Evolutionary conservation across 2,113 vertebrate genomes (phyloP), one percentile per base, ranked within the genome.

Genomic region (Rhinichthys klamathensis): DNA sequence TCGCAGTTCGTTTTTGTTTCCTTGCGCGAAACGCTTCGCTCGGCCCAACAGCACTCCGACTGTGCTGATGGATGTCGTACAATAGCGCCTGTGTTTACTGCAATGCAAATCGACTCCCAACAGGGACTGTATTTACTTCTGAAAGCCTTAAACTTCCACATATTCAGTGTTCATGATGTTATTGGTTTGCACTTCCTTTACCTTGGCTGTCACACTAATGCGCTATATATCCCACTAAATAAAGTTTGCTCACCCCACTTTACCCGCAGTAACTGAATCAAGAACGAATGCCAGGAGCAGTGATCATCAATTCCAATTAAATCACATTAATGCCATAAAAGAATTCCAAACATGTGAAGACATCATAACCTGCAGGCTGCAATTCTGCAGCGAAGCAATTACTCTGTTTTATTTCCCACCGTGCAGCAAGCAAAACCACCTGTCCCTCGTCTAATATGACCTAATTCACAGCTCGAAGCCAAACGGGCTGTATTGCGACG

Each of bases 71-170:
- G 44, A 80, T 23, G 54, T 83, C 9, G 56, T 46, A 80, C 30
- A 80, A 44, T 63, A 69, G 83, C 16, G 51, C 7, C 51, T 63
- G 73, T 70, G 41, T 85, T 83, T 83, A 38, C 65, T 67, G 74
- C 74, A 44, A 81, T 85, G 32, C 84, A 65, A 77, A 63, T 83
- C 77, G 27, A 74, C 76, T 25, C 61, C 56, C 65, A 73, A 58
- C 35, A 58, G 84, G 1, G 67, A 72, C 25, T 81, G 46, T 82
- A 54, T 72, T 82, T 82, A 56, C 80, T 25, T 82, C 30, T 35
- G 27, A 82, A 82, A 72, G 49, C 44, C 80, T 82, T 30, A 69
- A 82, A 82, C 61, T 56, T 56, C 49, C 46, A 82, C 80, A 82
- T 56, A 54, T 72, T 35, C 65, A 54, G 10, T 6, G 23, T 25